Percentiles rank a stretch among this genome's conserved stretches.
These are phyloP conservation scores for Mormyrops attenuatus DNA, from an alignment of 2,797 vertebrate genomes.

Conservation along the genomic window DNA sequence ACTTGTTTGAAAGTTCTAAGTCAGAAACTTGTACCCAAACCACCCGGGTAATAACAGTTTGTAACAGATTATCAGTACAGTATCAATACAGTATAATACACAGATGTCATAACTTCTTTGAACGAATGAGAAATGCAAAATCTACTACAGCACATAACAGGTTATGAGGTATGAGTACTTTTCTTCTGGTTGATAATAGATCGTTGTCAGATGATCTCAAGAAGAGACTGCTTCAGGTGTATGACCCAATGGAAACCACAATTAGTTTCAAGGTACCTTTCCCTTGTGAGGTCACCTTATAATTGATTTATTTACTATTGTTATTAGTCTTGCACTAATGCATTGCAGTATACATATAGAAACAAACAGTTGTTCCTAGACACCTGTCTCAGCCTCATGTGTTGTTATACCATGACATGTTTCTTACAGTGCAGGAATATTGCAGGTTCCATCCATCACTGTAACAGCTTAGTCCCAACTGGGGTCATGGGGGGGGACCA, in stretches of 20 bases:
- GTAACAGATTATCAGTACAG: neutral
- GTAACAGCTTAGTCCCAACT: too few relatives aligned
- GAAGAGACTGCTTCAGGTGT: neutral
- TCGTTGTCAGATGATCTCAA: neutral
- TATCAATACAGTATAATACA: neutral
- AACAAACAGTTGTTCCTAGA: neutral
- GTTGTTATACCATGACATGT: neutral
- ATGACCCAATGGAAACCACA: neutral
- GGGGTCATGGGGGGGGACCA: too few relatives aligned
- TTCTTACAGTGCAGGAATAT: neutral
- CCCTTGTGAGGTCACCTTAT: neutral
- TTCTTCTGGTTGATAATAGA: neutral
- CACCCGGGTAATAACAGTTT: neutral
- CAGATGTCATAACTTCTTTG: neutral
- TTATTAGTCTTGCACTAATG: neutral
- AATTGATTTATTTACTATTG: neutral
- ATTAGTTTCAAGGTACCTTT: neutral
- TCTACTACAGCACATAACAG: neutral
- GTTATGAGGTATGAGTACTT: neutral
- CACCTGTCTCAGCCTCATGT: neutral
- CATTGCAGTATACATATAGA: neutral
- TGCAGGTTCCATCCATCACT: too few relatives aligned
- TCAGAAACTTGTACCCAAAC: neutral
- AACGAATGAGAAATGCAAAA: neutral
- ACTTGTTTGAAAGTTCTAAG: neutral